These are phyloP conservation scores for Penaeus indicus DNA, from an alignment of 1,140 invertebrate species.

Conservation along the genomic window DNA sequence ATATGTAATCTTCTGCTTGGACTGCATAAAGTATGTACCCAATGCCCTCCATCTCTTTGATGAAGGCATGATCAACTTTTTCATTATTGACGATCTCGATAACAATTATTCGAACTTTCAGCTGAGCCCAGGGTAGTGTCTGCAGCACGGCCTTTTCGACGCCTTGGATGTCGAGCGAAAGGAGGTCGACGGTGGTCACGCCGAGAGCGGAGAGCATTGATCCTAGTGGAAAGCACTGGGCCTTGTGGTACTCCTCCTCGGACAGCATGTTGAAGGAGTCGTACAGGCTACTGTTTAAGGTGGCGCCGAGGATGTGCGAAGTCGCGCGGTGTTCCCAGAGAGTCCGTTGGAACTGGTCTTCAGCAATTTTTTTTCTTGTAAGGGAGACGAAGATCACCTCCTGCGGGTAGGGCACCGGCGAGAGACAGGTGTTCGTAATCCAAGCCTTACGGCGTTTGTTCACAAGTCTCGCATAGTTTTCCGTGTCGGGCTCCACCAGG, in stretches of 20 bases:
- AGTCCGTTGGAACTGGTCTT: background rate
- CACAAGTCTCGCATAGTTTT: conserved; percentile 67
- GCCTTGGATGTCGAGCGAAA: conserved; percentile 61
- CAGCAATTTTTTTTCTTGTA: background rate
- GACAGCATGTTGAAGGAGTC: conserved; percentile 19
- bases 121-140: conserved; percentile 17
- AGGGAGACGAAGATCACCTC: conserved; percentile 25
- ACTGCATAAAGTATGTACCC: conserved; percentile 36
- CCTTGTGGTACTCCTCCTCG: conserved; percentile 12
- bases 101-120: conserved; percentile 38
- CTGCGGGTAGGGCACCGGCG: conserved; percentile 69
- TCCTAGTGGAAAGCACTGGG: conserved; percentile 51
- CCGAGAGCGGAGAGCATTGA: conserved; percentile 52
- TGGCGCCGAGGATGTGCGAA: no score
- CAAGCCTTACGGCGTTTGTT: conserved; percentile 61
- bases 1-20: background rate
- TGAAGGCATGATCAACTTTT: conserved; percentile 38
- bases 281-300: background rate
- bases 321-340: background rate
- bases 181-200: conserved; percentile 55
- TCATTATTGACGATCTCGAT: conserved; percentile 28
- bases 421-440: conserved; percentile 64
- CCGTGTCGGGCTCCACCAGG: conserved; percentile 69
- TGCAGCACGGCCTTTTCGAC: conserved; percentile 49
- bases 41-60: conserved; percentile 48